Percentiles rank a stretch among this genome's conserved stretches.
These are phyloP conservation scores for Stenichneumon culpator DNA, from an alignment of 2,888 invertebrate genomes.

Conservation along the genomic window DNA sequence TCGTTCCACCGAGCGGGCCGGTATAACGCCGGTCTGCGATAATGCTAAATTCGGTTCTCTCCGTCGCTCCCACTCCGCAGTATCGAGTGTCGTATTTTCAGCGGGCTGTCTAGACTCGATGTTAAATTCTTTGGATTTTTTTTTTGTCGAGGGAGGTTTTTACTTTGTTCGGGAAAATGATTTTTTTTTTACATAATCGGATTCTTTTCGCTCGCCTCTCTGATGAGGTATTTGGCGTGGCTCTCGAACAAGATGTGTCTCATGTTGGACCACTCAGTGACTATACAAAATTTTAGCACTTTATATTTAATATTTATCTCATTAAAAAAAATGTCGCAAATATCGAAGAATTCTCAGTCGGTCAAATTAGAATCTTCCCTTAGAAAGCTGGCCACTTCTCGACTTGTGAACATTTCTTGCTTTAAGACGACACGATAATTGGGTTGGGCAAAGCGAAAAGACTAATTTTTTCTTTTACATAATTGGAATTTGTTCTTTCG, in stretches of 20 bases:
- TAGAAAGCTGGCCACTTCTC: not conserved
- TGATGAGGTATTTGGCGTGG: conserved; percentile 96
- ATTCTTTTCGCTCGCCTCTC: conserved; percentile 90
- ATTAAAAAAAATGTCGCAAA: not conserved
- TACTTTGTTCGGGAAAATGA: not conserved
- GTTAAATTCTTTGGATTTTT: not conserved
- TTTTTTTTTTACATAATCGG: no score
- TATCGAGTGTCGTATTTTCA: not conserved
- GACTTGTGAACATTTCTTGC: not conserved
- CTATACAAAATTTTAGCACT: not conserved
- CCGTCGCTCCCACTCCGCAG: not conserved
- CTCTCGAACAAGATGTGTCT: conserved; percentile 98
- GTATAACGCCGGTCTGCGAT: conserved; percentile 1
- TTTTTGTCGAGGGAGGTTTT: not conserved
- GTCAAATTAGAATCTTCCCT: no score
- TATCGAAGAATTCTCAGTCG: not conserved
- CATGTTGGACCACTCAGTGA: conserved; percentile 87
- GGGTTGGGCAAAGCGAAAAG: no score
- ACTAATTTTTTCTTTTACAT: no score
- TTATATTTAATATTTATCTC: not conserved
- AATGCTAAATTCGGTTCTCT: conserved; percentile 2
- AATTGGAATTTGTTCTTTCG: no score
- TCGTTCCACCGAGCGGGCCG: not conserved
- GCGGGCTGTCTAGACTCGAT: not conserved
- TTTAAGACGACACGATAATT: conserved; percentile 23